phyloP scores from a whole-genome alignment of 2,888 invertebrate species.

The Exephanes ischioxanthus region DNA sequence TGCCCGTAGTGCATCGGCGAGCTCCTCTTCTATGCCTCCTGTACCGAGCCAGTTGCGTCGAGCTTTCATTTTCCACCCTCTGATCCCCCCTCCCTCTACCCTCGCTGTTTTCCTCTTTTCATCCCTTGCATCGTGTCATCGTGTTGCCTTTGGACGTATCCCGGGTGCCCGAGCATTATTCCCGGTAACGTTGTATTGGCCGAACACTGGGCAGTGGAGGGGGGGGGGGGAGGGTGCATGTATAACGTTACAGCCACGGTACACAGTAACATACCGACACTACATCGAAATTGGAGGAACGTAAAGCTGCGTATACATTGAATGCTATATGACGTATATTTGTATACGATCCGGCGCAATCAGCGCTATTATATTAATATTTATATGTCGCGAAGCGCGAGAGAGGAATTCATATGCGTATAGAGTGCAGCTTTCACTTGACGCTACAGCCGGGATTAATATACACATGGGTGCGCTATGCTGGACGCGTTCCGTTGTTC shows the following conservation, averaged over 20 bases:
- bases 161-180: slow-evolving; percentile 71
- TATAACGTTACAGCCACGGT: slow-evolving; percentile 43
- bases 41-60: slow-evolving; percentile 37
- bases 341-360: slow-evolving; percentile 78
- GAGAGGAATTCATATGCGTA: slow-evolving; percentile 26
- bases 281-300: slow-evolving; percentile 30
- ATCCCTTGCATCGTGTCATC: slow-evolving; percentile 71
- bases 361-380: slow-evolving; percentile 81
- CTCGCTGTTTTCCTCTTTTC: slow-evolving; percentile 28
- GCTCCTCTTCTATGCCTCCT: slow-evolving; percentile 27
- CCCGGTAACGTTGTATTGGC: slow-evolving; percentile 68
- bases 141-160: slow-evolving; percentile 71
- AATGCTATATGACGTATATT: slow-evolving; percentile 54
- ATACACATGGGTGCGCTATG: background rate
- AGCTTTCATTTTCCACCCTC: slow-evolving; percentile 63
- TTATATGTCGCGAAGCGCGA: slow-evolving; percentile 72
- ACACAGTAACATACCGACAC: slow-evolving; percentile 32
- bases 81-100: slow-evolving; percentile 15
- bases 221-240: background rate
- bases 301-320: slow-evolving; percentile 8
- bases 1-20: slow-evolving; percentile 75
- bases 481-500: background rate
- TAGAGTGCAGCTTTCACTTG: slow-evolving; percentile 24
- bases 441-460: slow-evolving; percentile 14
- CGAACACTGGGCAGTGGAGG: slow-evolving; percentile 8